phyloP scores from a whole-genome alignment of 35 echinoderm and acorn worm species.

The Patiria miniata region DNA sequence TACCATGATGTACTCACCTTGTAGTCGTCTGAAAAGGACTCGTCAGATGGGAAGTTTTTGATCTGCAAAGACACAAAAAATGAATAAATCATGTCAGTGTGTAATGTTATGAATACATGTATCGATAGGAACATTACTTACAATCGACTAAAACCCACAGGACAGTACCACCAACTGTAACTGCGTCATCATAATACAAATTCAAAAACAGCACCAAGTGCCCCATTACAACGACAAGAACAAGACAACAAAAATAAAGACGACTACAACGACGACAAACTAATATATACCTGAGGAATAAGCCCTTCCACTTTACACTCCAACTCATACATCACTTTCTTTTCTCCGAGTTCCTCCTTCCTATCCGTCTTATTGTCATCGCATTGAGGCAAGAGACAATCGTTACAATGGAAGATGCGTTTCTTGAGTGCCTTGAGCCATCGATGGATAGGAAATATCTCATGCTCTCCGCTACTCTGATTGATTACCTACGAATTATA shows the following conservation, averaged over 20 bases:
- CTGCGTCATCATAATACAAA: no score
- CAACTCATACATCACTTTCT: constrained; percentile 61
- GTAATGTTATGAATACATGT: no score
- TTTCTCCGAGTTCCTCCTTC: constrained; percentile 55
- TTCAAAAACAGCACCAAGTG: no score
- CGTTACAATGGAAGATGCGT: constrained; percentile 33
- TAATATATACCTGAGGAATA: constrained; percentile 21
- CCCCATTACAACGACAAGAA: no score
- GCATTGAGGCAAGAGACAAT: constrained; percentile 68
- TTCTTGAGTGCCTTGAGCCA: constrained; percentile 52
- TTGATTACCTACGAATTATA: neutral
- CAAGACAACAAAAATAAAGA: no score
- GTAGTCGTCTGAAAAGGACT: constrained; percentile 76
- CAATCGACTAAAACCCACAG: no score
- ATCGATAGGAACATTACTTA: no score
- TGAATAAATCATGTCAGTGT: no score
- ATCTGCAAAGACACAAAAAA: constrained; percentile 50
- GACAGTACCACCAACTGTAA: no score
- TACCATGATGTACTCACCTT: constrained; percentile 23
- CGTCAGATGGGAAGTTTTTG: constrained; percentile 47
- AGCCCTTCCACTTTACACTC: constrained; percentile 42
- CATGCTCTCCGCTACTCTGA: neutral
- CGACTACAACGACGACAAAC: neutral
- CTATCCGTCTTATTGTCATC: constrained; percentile 53
- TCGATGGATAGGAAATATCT: constrained; percentile 66